A percentile compares a stretch with the other conserved stretches of the same genome.
These are phyloP conservation scores for Laspeyria flexula DNA, from an alignment of 2,888 invertebrate species.

Conservation along the genomic window DNA sequence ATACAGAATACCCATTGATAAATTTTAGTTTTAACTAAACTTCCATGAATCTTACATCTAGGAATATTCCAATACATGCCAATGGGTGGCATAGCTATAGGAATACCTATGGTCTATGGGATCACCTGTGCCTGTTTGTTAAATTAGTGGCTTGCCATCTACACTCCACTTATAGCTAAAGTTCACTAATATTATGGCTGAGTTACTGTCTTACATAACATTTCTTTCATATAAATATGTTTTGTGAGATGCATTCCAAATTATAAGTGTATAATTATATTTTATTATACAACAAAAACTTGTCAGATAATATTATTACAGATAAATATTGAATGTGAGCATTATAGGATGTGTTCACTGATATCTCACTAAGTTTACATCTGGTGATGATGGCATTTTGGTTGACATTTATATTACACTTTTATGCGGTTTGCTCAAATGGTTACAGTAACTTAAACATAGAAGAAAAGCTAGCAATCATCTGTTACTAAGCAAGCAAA, in stretches of 20 bases:
- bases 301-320: too few species aligned
- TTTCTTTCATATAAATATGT: too few species aligned
- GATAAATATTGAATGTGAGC: too few species aligned
- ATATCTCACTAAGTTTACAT: too few species aligned
- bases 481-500: constrained; percentile 16
- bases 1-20: constrained; percentile 1
- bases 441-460: neutral
- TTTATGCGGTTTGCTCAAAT: neutral
- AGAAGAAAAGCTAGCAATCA: neutral
- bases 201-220: constrained; percentile 2
- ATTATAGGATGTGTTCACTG: neutral
- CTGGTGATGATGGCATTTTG: neutral
- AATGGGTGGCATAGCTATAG: neutral
- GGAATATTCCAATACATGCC: neutral
- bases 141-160: constrained; percentile 22
- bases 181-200: constrained; percentile 28
- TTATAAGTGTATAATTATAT: too few species aligned
- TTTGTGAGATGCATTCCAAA: too few species aligned
- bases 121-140: neutral
- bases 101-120: too few species aligned
- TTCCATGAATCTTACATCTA: neutral
- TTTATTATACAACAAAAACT: too few species aligned
- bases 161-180: constrained; percentile 17
- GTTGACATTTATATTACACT: neutral
- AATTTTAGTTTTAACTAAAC: constrained; percentile 1